phyloP scores from a whole-genome alignment of 2,888 invertebrate species.

The Papilio gigon region DNA sequence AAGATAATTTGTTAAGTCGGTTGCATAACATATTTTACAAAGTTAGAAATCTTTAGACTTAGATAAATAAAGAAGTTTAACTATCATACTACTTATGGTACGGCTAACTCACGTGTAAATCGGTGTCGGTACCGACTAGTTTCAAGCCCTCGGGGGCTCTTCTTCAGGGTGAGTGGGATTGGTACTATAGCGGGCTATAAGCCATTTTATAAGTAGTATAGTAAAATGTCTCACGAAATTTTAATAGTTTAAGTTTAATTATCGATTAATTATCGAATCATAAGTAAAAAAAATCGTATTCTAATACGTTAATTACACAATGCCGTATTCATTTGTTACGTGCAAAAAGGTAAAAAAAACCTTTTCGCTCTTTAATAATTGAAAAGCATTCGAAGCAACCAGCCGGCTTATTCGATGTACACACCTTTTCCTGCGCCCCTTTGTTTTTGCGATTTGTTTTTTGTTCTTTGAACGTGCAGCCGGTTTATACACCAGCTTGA shows the following conservation, averaged over 20 bases:
- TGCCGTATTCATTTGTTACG: not conserved
- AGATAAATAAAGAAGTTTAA: not conserved
- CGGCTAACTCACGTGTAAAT: no score
- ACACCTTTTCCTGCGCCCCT: constrained; percentile 20
- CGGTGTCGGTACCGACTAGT: no score
- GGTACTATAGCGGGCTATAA: no score
- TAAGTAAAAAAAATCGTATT: no score
- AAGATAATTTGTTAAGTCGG: no score
- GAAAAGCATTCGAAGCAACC: constrained; percentile 30
- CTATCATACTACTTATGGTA: no score
- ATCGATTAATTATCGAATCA: no score
- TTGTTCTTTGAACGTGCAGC: constrained; percentile 32
- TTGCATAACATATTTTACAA: not conserved
- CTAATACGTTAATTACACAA: not conserved
- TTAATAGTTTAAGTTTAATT: no score
- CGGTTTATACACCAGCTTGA: constrained; percentile 27
- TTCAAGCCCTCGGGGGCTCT: no score
- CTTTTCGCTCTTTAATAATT: constrained; percentile 25
- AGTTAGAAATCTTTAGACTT: not conserved
- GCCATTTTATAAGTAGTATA: no score
- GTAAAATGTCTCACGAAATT: no score
- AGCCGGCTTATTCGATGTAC: constrained; percentile 27
- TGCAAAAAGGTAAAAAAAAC: constrained; percentile 1
- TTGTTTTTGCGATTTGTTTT: constrained; percentile 35
- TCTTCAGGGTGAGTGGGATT: no score